A percentile compares a stretch with the other conserved stretches of the same genome.
phyloP scores from a whole-genome alignment of 1,140 invertebrate species.

The Calephelis virginiensis region DNA sequence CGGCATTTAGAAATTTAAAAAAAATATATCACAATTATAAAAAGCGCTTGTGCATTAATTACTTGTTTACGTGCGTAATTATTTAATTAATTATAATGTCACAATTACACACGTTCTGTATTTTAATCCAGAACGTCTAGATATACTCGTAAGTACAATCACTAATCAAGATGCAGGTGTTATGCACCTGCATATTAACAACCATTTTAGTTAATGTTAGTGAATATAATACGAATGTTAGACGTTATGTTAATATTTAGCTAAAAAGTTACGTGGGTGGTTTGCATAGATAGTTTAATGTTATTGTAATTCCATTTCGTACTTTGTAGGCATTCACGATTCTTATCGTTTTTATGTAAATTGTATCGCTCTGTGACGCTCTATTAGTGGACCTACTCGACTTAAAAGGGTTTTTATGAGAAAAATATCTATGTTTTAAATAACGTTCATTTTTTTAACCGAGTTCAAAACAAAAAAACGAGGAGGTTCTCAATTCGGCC shows the following conservation, averaged over 20 bases:
- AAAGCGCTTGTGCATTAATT: conserved; percentile 2
- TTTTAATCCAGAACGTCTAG: conserved; percentile 51
- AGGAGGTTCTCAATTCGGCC: too few relatives aligned
- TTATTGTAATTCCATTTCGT: neutral
- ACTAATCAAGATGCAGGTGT: conserved; percentile 69
- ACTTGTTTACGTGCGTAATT: conserved; percentile 32
- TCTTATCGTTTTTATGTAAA: too few relatives aligned
- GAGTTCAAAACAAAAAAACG: too few relatives aligned
- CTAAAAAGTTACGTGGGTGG: conserved; percentile 6
- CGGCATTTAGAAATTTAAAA: too few relatives aligned
- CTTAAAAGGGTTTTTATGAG: neutral
- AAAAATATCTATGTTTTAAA: too few relatives aligned
- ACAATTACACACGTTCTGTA: conserved; percentile 45
- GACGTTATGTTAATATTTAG: conserved; percentile 21
- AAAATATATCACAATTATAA: too few relatives aligned
- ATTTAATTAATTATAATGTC: conserved; percentile 60
- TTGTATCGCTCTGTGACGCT: too few relatives aligned
- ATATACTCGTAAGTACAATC: conserved; percentile 47
- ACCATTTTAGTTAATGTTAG: conserved; percentile 32
- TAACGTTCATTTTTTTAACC: too few relatives aligned
- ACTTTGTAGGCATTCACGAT: too few relatives aligned
- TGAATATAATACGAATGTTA: conserved; percentile 36
- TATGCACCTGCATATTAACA: conserved; percentile 42
- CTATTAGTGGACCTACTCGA: neutral
- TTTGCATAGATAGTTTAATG: neutral